Percentiles rank a stretch among this genome's conserved stretches.
These are phyloP conservation scores for Polypterus senegalus DNA, from an alignment of 2,113 vertebrate genomes.

Conservation along the genomic window DNA sequence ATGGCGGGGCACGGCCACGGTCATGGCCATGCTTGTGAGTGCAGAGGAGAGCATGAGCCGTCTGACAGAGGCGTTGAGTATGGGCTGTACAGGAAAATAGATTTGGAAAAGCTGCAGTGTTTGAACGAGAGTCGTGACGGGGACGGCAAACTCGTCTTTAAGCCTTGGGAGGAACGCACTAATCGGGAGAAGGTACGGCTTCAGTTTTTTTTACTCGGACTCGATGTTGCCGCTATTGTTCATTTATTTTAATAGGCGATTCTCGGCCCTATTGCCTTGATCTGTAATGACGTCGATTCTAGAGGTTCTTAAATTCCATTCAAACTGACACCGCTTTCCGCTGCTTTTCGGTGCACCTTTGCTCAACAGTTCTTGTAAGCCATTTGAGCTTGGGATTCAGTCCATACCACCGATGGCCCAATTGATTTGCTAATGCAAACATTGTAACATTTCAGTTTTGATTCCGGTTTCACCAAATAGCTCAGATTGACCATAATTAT, in stretches of 20 bases:
- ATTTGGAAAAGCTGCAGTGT: slow-evolving; percentile 80
- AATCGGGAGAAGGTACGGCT: slow-evolving; percentile 63
- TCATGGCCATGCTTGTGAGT: slow-evolving; percentile 47
- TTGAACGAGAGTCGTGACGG: slow-evolving; percentile 86
- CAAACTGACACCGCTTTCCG: no score
- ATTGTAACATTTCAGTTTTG: not conserved
- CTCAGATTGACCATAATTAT: no score
- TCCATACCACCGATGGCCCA: no score
- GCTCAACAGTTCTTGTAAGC: no score
- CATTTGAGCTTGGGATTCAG: no score
- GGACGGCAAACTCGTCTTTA: slow-evolving; percentile 79
- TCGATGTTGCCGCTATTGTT: not conserved
- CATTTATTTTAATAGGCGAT: no score
- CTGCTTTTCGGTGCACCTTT: no score
- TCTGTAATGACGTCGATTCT: no score
- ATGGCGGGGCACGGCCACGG: slow-evolving; percentile 51
- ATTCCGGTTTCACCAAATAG: not conserved
- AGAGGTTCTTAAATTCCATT: no score
- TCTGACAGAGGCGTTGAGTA: slow-evolving; percentile 75
- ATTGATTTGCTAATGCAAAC: not conserved
- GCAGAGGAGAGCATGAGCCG: slow-evolving; percentile 62
- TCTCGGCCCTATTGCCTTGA: no score
- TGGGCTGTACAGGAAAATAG: slow-evolving; percentile 73
- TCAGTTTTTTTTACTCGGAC: not conserved
- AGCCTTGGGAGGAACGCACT: slow-evolving; percentile 77